phyloP scores from a whole-genome alignment of 2,797 vertebrate species.

The Rhinatrema bivittatum region DNA sequence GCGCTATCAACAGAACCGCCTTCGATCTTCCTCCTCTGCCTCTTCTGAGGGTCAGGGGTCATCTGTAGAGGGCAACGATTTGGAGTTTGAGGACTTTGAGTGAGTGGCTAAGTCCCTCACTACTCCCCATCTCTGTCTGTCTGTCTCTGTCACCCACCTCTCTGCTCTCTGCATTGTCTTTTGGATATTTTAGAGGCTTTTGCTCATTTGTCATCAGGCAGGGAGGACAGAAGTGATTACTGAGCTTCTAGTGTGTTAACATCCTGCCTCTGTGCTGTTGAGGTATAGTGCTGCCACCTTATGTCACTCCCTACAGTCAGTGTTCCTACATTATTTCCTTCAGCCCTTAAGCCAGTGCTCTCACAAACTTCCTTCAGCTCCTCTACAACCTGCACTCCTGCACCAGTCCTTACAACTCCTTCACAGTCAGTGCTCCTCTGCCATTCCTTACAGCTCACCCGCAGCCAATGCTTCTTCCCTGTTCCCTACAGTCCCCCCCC shows the following conservation, averaged over 20 bases:
- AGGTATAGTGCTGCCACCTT: too few species aligned
- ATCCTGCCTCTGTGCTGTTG: too few species aligned
- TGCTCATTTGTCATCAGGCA: too few species aligned
- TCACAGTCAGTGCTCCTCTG: too few species aligned
- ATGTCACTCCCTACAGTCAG: too few species aligned
- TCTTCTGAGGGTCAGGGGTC: slow-evolving; percentile 63
- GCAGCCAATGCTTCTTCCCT: too few species aligned
- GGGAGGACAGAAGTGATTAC: too few species aligned
- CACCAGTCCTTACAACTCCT: not conserved
- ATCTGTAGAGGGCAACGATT: slow-evolving; percentile 82
- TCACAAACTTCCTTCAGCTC: not conserved
- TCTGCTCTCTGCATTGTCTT: not conserved
- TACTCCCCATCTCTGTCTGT: not conserved
- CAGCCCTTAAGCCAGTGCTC: slow-evolving; percentile 13
- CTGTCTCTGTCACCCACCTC: too few species aligned
- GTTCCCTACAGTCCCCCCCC: not conserved
- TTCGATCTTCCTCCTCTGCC: slow-evolving; percentile 81
- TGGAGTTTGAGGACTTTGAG: slow-evolving; percentile 97
- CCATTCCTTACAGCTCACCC: not conserved
- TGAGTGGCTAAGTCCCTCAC: too few species aligned
- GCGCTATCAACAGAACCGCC: slow-evolving; percentile 89
- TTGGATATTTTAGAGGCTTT: too few species aligned
- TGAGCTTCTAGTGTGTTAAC: too few species aligned
- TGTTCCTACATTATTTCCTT: too few species aligned
- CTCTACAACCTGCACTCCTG: not conserved